These are phyloP conservation scores for Scaptodrosophila latifasciaeformis DNA, from an alignment of 2,888 invertebrate genomes.

Conservation along the genomic window DNA sequence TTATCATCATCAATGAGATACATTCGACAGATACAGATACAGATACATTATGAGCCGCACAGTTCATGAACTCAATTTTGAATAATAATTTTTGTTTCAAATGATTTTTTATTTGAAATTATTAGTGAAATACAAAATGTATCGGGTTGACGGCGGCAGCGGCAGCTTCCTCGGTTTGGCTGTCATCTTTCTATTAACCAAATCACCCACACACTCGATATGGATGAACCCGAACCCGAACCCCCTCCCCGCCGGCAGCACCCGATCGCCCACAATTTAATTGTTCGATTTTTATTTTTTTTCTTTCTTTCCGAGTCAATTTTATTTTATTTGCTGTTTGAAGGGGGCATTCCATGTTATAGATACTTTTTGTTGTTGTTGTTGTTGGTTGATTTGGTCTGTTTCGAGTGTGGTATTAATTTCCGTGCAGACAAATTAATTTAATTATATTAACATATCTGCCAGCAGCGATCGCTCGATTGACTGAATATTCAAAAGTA, in stretches of 20 bases:
- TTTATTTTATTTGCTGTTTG: too few species aligned
- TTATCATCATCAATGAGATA: too few species aligned
- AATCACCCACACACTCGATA: constrained; percentile 13
- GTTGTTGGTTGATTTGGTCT: constrained; percentile 5
- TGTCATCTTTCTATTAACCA: too few species aligned
- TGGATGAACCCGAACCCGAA: constrained; percentile 8
- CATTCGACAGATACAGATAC: too few species aligned
- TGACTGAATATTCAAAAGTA: constrained; percentile 46
- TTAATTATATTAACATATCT: constrained; percentile 72
- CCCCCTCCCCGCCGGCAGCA: constrained; percentile 11
- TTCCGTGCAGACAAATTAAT: constrained; percentile 69
- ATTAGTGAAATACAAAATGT: too few species aligned
- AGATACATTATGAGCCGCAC: too few species aligned
- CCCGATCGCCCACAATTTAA: constrained; percentile 31
- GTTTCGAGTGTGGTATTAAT: constrained; percentile 52
- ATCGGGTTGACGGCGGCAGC: constrained; percentile 28
- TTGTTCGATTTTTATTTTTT: constrained; percentile 63
- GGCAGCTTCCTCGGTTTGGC: too few species aligned
- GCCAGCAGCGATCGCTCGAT: constrained; percentile 50
- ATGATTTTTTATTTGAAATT: constrained; percentile 64
- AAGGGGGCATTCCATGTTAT: constrained; percentile 32
- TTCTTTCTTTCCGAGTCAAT: too few species aligned
- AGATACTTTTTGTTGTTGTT: constrained; percentile 36
- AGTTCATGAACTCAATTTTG: constrained; percentile 67
- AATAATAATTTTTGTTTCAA: constrained; percentile 66